Base-by-base conservation (phyloP, 2,888 invertebrate genomes). In the Philopedon plagiatum region DNA sequence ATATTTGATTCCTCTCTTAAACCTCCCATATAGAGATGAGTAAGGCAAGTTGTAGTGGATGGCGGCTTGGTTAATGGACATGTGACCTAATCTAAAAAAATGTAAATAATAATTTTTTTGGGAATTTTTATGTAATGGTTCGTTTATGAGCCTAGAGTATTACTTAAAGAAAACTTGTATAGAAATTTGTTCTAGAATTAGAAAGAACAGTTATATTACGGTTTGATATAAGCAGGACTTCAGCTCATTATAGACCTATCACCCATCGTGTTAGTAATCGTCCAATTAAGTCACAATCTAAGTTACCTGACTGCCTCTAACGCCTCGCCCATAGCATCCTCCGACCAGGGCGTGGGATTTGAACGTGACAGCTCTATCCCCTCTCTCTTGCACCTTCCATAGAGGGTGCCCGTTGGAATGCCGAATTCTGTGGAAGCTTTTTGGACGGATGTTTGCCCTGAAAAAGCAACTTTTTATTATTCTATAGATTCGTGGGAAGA, bases 261-360 rank as follows among this genome's bases (percentile, higher is more conserved):
- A n/a, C n/a, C n/a, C n/a, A n/a, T n/a, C n/a, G n/a, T n/a, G n/a
- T n/a, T n/a, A n/a, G n/a, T n/a, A n/a, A n/a, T n/a, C n/a, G n/a
- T n/a, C n/a, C n/a, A n/a, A n/a, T n/a, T n/a, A n/a, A n/a, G n/a
- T n/a, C n/a, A n/a, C n/a, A n/a, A n/a, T n/a, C n/a, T n/a, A n/a
- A 79, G 82, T 78, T 84, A 94, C 94, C 94, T 92, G 77, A 96
- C 95, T 76, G 95, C 94, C 84, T 95, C 95, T 49, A 96, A 87
- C 19, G 96, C 96, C 85, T 95, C 95, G 19, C 93, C 93, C 95
- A 96, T 95, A 26, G 95, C 95, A 82, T 94, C 94, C 83, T 95
- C 95, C n/a, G 95, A 94, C 96, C 96, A 96, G 8, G 95, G 95
- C 49, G 95, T 94, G n/a, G 95, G 94, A 87, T 94, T 94, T 66